Base-by-base conservation (phyloP, 2,888 invertebrate species). In the Meandrusa payeni region DNA sequence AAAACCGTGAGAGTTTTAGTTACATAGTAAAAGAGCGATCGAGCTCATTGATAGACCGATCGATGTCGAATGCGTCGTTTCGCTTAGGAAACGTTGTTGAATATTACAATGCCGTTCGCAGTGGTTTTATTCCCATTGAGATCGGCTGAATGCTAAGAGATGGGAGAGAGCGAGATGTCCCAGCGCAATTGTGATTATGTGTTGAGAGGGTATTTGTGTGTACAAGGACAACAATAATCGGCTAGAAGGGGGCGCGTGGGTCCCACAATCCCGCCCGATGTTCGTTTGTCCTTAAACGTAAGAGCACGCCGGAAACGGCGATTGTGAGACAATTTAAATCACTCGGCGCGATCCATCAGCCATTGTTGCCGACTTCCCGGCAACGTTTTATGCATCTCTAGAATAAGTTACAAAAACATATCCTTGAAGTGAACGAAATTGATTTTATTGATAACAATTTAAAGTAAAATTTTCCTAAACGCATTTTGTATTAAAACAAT, bases 241-340 rank as follows among this genome's bases (percentile, higher is more conserved):
- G 46, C 40, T 44, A n/a, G 48, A 57, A 49, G 57, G 51, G 61
- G 59, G 52, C 55, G 54, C 41, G 54, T 50, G 56, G 55, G 55
- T 54, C 59, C 53, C 51, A 47, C 48, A 10, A 29, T 19, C 56
- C 50, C 52, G 51, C 44, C 46, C 56, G 54, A 51, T 54, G 50
- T 54, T 54, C 61, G 57, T 53, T 53, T 57, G 57, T 66, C 65
- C 70, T 69, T 65, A 66, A 59, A 52, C 57, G 61, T 54, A 57
- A 48, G 50, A 51, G 48, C 49, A 46, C 65, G 56, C 69, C 82
- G 85, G 85, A 85, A 81, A 63, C 64, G 50, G 51, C 66, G 77
- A 82, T 80, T 83, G 82, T 69, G 75, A 77, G 75, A 78, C 82
- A 81, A 82, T 83, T 83, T 78, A 69, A 80, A 75, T 70, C 73